Percentiles rank a stretch among this genome's conserved stretches.
These are phyloP conservation scores for Mesitornis unicolor DNA, from an alignment of 2,113 vertebrate species.

Conservation along the genomic window DNA sequence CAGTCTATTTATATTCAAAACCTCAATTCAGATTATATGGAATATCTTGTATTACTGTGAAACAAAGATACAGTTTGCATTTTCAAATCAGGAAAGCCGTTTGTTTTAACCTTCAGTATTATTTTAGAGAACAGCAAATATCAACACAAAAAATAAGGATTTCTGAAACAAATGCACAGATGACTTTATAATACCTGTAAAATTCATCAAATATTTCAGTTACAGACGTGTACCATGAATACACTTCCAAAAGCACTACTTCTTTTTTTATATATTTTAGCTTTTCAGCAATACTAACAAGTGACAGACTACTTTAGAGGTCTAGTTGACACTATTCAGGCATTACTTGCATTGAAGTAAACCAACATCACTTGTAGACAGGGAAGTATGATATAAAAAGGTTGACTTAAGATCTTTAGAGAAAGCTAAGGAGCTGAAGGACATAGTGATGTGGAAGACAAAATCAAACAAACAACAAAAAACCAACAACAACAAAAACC, in stretches of 20 bases:
- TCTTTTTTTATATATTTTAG: background rate
- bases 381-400: background rate
- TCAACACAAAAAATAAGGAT: background rate
- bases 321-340: background rate
- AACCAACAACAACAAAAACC: no score
- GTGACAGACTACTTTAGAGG: background rate
- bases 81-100: background rate
- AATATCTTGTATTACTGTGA: background rate
- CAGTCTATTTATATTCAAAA: background rate
- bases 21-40: background rate
- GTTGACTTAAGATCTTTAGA: background rate
- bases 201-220: background rate
- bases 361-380: background rate
- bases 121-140: background rate
- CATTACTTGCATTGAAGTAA: background rate
- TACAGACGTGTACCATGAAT: background rate
- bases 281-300: background rate
- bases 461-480: no score
- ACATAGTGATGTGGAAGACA: background rate
- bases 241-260: background rate
- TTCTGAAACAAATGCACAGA: background rate
- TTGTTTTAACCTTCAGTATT: accelerated
- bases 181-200: background rate
- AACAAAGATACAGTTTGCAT: background rate
- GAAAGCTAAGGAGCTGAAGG: background rate